Conservation (phyloP, 30 jellyfish, hydroid and myxozoan species). For the Nemopilema nomurai region DNA sequence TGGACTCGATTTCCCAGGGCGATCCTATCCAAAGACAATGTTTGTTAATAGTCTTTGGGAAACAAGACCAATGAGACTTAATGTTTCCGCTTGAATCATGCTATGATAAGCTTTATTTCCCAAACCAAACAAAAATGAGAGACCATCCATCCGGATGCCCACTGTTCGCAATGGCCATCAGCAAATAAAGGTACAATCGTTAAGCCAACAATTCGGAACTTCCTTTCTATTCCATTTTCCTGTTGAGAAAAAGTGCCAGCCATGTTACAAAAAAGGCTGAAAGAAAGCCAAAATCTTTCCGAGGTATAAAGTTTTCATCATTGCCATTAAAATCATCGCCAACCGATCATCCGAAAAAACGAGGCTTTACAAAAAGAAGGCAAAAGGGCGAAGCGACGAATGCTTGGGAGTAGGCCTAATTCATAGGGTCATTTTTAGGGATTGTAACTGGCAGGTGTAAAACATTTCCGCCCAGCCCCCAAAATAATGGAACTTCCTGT, state of each 20-base stretch:
- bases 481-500: too few relatives aligned
- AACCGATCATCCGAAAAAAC: too few relatives aligned
- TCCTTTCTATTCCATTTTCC: not conserved
- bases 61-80: not conserved
- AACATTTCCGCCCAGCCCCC: too few relatives aligned
- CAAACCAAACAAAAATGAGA: not conserved
- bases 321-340: too few relatives aligned
- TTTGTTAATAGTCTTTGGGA: not conserved
- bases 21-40: not conserved
- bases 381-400: too few relatives aligned
- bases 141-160: not conserved
- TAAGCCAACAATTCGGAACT: not conserved
- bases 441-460: too few relatives aligned
- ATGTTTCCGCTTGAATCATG: not conserved
- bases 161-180: not conserved
- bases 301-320: too few relatives aligned
- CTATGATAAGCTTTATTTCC: not conserved
- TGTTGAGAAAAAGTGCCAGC: not conserved
- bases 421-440: too few relatives aligned
- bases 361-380: too few relatives aligned
- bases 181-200: not conserved
- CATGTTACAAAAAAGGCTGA: not conserved
- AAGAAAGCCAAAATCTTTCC: not conserved
- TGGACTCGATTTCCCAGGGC: not conserved
- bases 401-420: too few relatives aligned